Percentiles rank a stretch among this genome's conserved stretches.
phyloP scores from a whole-genome alignment of 2,113 vertebrate species.

The Ammodytes marinus region DNA sequence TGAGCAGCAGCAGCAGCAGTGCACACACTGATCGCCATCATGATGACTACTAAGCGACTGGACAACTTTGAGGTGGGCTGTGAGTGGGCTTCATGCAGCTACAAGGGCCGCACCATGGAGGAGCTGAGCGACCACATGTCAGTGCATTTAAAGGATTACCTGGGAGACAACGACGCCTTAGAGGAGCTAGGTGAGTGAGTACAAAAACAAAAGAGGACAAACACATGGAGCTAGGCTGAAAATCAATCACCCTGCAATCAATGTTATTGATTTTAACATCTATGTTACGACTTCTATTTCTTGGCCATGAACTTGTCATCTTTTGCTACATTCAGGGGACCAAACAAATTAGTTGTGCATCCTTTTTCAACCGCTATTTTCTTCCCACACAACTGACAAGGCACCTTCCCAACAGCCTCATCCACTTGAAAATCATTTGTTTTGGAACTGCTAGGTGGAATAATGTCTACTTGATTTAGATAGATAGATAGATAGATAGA shows the following conservation, averaged over 20 bases:
- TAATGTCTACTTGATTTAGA: background rate
- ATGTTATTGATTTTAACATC: background rate
- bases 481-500: too few species aligned
- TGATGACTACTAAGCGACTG: conserved; percentile 78
- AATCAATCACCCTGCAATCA: background rate
- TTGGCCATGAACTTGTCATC: background rate
- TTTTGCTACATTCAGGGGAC: background rate
- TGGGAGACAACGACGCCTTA: conserved; percentile 82
- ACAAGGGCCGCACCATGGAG: conserved; percentile 76
- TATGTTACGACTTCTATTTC: too few species aligned
- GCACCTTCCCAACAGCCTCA: background rate
- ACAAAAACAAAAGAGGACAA: background rate
- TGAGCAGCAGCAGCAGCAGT: background rate
- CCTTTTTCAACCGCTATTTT: background rate
- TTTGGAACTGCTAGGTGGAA: background rate
- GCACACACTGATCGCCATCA: background rate
- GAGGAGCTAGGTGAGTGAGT: conserved; percentile 84
- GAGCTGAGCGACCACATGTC: conserved; percentile 83
- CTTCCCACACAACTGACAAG: background rate
- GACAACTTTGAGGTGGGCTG: conserved; percentile 72
- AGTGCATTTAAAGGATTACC: conserved; percentile 76
- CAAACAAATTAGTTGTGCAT: background rate
- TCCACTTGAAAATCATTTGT: background rate
- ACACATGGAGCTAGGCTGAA: too few species aligned
- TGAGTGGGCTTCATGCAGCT: conserved; percentile 82